A percentile compares a stretch with the other conserved stretches of the same genome.
phyloP scores from a whole-genome alignment of 2,797 vertebrate genomes.

The Falco columbarius region DNA sequence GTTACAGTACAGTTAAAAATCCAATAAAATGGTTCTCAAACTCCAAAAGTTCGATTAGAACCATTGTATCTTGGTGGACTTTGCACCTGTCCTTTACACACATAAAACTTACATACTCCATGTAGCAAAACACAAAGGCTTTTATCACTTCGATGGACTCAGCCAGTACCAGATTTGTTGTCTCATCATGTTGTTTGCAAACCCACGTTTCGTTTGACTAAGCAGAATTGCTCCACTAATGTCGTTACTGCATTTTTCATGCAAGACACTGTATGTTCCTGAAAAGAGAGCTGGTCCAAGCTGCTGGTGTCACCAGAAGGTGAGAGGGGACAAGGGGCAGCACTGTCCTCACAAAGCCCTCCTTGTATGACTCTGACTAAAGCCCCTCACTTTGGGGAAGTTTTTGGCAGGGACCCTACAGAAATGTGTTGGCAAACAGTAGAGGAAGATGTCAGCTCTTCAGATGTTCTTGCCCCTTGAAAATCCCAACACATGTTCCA shows the following conservation, averaged over 20 bases:
- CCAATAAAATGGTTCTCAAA: neutral
- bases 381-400: neutral
- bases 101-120: rapidly evolving
- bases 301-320: neutral
- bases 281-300: neutral
- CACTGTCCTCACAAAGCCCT: neutral
- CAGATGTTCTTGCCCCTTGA: neutral
- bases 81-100: neutral
- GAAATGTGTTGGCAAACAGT: neutral
- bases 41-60: neutral
- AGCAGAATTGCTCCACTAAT: neutral
- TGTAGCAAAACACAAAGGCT: neutral
- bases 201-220: neutral
- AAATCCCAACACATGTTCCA: neutral
- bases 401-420: neutral
- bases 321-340: neutral
- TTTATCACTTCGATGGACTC: neutral
- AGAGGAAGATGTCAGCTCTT: neutral
- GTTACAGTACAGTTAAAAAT: neutral
- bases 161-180: neutral
- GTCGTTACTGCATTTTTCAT: neutral
- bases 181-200: neutral
- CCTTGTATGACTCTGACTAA: neutral
- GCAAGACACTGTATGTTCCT: neutral
- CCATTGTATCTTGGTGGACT: neutral